phyloP scores from a whole-genome alignment of 2,888 invertebrate genomes.

The Artemia sp. region DNA sequence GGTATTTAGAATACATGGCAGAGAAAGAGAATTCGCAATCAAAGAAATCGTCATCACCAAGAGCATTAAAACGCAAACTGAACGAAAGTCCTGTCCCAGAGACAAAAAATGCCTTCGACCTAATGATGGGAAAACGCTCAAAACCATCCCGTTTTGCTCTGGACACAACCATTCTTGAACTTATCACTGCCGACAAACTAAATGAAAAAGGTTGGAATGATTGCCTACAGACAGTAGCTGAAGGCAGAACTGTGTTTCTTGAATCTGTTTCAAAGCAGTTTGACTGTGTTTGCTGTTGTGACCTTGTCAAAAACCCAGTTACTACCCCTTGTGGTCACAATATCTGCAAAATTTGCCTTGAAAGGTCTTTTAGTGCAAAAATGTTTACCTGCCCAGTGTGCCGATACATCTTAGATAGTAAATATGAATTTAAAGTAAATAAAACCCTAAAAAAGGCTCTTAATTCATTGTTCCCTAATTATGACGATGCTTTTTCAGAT shows the following conservation, averaged over 20 bases:
- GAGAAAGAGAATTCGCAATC: background rate
- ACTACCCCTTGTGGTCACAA: slow-evolving; percentile 58
- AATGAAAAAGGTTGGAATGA: background rate
- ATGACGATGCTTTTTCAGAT: slow-evolving; percentile 37
- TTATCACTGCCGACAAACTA: background rate
- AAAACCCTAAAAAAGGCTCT: slow-evolving; percentile 40
- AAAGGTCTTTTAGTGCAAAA: slow-evolving; percentile 46
- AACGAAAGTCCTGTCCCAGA: background rate
- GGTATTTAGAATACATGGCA: slow-evolving; percentile 9
- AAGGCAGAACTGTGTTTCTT: background rate
- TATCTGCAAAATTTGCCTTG: slow-evolving; percentile 52
- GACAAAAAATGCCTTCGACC: slow-evolving; percentile 4
- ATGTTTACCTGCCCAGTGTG: slow-evolving; percentile 51
- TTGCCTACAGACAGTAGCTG: background rate
- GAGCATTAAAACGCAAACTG: background rate
- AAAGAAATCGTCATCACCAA: background rate
- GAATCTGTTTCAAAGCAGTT: slow-evolving; percentile 46
- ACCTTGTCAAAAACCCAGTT: slow-evolving; percentile 45
- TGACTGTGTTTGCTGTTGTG: slow-evolving; percentile 62
- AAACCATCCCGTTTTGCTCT: background rate
- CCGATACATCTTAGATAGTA: slow-evolving; percentile 42
- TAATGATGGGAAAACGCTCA: slow-evolving; percentile 13
- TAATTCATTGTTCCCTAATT: slow-evolving; percentile 47
- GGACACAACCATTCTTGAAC: background rate
- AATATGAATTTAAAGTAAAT: slow-evolving; percentile 40